A percentile compares a stretch with the other conserved stretches of the same genome.
These are phyloP conservation scores for Apomyelois bistriatella DNA, from an alignment of 2,888 invertebrate genomes.

Conservation along the genomic window DNA sequence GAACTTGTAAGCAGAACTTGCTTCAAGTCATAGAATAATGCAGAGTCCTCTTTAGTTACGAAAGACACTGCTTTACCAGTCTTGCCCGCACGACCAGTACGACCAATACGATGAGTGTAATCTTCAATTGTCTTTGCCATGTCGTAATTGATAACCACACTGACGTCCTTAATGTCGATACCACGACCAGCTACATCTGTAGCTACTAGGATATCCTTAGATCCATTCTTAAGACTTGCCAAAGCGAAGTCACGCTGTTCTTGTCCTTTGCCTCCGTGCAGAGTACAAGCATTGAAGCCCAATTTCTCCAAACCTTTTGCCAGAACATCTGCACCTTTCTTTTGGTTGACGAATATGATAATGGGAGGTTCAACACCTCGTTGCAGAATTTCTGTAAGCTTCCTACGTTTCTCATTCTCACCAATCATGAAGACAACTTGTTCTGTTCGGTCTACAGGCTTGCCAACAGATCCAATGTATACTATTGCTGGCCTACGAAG, in stretches of 20 bases:
- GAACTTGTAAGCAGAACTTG: conserved; percentile 93
- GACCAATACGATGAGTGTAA: conserved; percentile 98
- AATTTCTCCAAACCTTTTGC: conserved; percentile 98
- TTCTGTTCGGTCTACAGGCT: conserved; percentile 98
- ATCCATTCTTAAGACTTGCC: conserved; percentile 96
- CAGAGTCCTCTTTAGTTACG: conserved; percentile 97
- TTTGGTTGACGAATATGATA: conserved; percentile 99
- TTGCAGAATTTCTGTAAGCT: conserved; percentile 94
- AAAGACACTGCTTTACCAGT: conserved; percentile 97
- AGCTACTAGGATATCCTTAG: conserved; percentile 98
- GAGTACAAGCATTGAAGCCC: conserved; percentile 96
- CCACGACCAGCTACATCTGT: conserved; percentile 99
- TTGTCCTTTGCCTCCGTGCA: conserved; percentile 99
- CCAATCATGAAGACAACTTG: conserved; percentile 97
- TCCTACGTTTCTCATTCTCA: conserved; percentile 97
- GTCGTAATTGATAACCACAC: conserved; percentile 99
- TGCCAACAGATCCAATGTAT: conserved; percentile 97
- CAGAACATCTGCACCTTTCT: conserved; percentile 99
- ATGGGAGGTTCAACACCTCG: conserved; percentile 97
- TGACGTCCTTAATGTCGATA: conserved; percentile 99
- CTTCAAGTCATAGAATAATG: conserved; percentile 97
- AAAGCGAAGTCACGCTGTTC: conserved; percentile 99
- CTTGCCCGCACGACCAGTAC: conserved; percentile 99
- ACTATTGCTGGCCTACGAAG: conserved; percentile 97
- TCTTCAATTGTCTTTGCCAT: conserved; percentile 99